Conservation (phyloP, 2,113 vertebrate species). For the Micromys minutus region DNA sequence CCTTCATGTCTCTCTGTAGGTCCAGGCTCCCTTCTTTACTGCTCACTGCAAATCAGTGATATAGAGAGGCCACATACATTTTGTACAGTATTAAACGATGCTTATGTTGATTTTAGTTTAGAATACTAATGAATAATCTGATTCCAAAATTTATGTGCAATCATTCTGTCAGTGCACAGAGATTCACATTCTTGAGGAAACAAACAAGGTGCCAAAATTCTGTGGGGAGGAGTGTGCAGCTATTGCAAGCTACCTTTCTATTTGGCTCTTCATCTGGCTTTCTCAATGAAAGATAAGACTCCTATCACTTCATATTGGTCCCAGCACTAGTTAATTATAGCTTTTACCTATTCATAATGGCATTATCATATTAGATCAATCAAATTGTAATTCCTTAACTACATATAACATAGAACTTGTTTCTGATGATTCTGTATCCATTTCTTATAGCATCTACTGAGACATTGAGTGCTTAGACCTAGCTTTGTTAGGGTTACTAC, state of each 20-base stretch:
- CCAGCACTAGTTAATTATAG: neutral
- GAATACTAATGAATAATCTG: neutral
- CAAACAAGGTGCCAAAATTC: neutral
- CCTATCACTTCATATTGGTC: neutral
- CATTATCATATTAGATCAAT: neutral
- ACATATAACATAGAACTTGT: neutral
- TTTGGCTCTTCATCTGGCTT: neutral
- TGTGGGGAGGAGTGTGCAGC: neutral
- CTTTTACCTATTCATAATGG: neutral
- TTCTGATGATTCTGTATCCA: neutral
- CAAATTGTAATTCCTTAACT: neutral
- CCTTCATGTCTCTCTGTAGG: neutral
- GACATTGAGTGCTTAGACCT: too few relatives aligned
- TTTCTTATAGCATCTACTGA: neutral
- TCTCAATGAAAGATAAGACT: neutral
- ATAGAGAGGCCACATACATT: neutral
- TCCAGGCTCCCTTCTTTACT: neutral
- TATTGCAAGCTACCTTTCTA: neutral
- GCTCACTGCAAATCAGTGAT: neutral
- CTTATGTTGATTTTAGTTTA: neutral
- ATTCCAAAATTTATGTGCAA: neutral
- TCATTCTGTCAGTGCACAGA: neutral
- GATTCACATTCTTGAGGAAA: neutral
- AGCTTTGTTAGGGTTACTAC: neutral
- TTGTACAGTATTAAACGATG: neutral